Conservation (phyloP, 1,140 invertebrate species). For the Mamestra configurata region DNA sequence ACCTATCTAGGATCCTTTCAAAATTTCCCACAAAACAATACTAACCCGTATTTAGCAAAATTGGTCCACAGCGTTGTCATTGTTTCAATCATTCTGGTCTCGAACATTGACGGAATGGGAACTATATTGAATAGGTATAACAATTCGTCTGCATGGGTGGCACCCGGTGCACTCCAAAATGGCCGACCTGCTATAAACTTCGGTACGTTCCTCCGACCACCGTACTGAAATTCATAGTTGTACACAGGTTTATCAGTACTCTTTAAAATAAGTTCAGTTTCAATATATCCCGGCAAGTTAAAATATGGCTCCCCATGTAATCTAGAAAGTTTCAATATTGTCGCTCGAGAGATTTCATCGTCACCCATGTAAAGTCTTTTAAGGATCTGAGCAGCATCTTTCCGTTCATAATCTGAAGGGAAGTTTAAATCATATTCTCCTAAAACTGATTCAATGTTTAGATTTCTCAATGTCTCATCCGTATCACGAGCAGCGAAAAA, state of each 20-base stretch:
- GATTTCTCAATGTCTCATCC: conserved; percentile 62
- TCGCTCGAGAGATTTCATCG: conserved; percentile 57
- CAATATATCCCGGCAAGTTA: conserved; percentile 64
- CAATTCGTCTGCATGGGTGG: conserved; percentile 80
- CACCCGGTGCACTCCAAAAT: conserved; percentile 61
- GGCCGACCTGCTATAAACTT: conserved; percentile 57
- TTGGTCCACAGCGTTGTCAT: conserved; percentile 81
- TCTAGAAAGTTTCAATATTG: conserved; percentile 61
- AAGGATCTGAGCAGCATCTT: conserved; percentile 56
- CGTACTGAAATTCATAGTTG: conserved; percentile 72
- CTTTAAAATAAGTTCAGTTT: conserved; percentile 68
- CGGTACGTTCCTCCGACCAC: conserved; percentile 66
- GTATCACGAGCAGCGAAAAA: conserved; percentile 69
- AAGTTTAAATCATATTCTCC: conserved; percentile 69
- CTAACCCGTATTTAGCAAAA: conserved; percentile 81
- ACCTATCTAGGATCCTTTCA: too few relatives aligned
- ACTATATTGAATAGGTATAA: conserved; percentile 76
- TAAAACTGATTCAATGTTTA: conserved; percentile 66
- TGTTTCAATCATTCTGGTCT: conserved; percentile 70
- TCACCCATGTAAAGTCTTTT: conserved; percentile 66
- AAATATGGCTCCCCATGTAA: conserved; percentile 71
- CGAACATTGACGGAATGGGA: conserved; percentile 65
- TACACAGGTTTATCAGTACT: conserved; percentile 72
- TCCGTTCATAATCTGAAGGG: conserved; percentile 56
- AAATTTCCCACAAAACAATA: too few relatives aligned